These are phyloP conservation scores for Dolichoris vasculosae DNA, from an alignment of 1,140 invertebrate genomes.

Conservation along the genomic window DNA sequence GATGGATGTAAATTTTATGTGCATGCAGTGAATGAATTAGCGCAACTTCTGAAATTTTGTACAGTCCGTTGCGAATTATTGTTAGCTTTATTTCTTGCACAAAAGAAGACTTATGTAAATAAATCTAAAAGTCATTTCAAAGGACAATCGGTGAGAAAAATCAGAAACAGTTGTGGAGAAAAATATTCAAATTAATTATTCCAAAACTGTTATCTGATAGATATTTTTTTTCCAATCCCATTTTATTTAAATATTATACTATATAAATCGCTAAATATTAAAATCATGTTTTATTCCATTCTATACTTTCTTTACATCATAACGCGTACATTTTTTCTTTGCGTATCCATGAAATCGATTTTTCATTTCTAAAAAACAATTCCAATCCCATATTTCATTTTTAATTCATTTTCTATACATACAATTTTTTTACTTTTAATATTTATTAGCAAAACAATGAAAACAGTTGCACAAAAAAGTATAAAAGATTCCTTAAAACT, in stretches of 20 bases:
- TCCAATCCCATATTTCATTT: neutral
- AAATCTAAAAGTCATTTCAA: slow-evolving; percentile 63
- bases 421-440: neutral
- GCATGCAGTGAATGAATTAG: slow-evolving; percentile 55
- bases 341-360: neutral
- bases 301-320: slow-evolving; percentile 49
- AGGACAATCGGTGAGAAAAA: slow-evolving; percentile 1
- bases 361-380: neutral
- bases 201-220: slow-evolving; percentile 11
- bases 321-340: neutral
- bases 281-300: neutral
- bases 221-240: slow-evolving; percentile 1
- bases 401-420: neutral
- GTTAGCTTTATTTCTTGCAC: slow-evolving; percentile 66
- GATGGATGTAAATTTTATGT: slow-evolving; percentile 39
- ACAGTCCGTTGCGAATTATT: slow-evolving; percentile 61
- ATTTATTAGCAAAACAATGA: neutral
- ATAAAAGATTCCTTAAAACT: neutral
- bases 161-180: slow-evolving; percentile 18
- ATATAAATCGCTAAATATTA: neutral
- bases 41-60: slow-evolving; percentile 64
- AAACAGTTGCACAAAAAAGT: neutral
- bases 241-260: neutral
- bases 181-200: slow-evolving; percentile 20
- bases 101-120: slow-evolving; percentile 68